Evolutionary conservation across 2,888 invertebrate species (phyloP).

Genomic region (Reticulitermes lucifugus): DNA sequence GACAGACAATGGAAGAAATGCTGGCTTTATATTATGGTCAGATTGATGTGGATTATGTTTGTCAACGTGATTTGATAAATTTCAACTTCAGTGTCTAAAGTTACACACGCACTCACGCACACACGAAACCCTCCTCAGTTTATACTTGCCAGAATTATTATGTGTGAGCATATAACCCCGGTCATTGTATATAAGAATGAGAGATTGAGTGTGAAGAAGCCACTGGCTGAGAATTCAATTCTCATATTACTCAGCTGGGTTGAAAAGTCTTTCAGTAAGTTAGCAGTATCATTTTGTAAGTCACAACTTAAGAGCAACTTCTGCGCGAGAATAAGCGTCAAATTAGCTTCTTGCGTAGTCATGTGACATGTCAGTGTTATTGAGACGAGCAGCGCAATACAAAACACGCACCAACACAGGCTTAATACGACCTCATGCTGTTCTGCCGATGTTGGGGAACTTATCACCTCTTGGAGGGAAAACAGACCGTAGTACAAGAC

Average conservation of each 20-base stretch:
- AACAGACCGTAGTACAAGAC: constrained; percentile 1
- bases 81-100: no score
- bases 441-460: neutral
- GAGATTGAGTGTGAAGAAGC: neutral
- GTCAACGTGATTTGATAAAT: no score
- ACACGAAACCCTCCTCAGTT: neutral
- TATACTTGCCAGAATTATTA: neutral
- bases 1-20: no score
- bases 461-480: neutral
- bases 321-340: neutral
- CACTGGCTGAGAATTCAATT: neutral
- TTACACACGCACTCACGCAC: no score
- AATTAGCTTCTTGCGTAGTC: neutral
- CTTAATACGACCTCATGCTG: constrained; percentile 1
- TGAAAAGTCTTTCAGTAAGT: neutral
- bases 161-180: neutral
- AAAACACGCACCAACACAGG: constrained; percentile 5
- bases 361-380: neutral
- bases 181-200: neutral
- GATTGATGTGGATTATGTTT: no score
- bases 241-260: neutral
- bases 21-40: no score
- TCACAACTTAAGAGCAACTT: neutral
- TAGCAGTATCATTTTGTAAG: neutral
- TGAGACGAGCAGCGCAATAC: neutral